Evolutionary conservation across 2,888 invertebrate species (phyloP), one percentile per base, ranked within the genome.

Genomic region (Piscicola geometra): DNA sequence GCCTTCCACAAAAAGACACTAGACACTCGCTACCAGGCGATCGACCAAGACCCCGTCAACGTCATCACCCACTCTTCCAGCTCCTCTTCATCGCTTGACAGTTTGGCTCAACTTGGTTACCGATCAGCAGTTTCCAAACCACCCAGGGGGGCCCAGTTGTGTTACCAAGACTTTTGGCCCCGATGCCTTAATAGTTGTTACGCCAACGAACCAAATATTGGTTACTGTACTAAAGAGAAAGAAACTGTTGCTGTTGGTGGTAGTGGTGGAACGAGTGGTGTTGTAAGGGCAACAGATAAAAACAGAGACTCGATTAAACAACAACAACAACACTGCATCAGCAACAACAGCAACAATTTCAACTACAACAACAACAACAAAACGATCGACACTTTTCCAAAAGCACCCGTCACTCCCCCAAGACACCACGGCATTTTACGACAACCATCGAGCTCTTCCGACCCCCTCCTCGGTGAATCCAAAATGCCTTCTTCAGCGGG

Each of bases 21-120:
- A 33, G 76, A 76, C 64, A 71, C 76, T n/a, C 70, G 52, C 60
- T 76, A 76, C 71, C 76, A 76, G 50, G 76, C 76, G 9, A 76
- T 76, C 64, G 73, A 73, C 25, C 60, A 71, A 18, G 75, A 71
- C 12, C 71, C 50, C 66, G 32, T 36, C 33, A 71, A 64, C 21
- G 47, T 71, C n/a, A 56, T 71, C 32, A 60, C 76, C 15, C 71
- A 60, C 0, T 71, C 71, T 32, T 76, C 76, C 30, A 60, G 64
- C 35, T 76, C 76, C 12, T 71, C 68, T 28, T 76, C 76, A 21
- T 30, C 56, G 5, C 71, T 71, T n/a, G 60, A 56, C 12, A 60
- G 71, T 5, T 36, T 64, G 30, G 64, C 41, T 25, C 56, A 47
- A 15, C n/a, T 60, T n/a, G 71, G 56, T 35, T 50, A 66, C 64